Percentiles rank a stretch among this genome's conserved stretches.
These are phyloP conservation scores for Hemicrepidius hirtus DNA, from an alignment of 2,888 invertebrate species.

Conservation along the genomic window DNA sequence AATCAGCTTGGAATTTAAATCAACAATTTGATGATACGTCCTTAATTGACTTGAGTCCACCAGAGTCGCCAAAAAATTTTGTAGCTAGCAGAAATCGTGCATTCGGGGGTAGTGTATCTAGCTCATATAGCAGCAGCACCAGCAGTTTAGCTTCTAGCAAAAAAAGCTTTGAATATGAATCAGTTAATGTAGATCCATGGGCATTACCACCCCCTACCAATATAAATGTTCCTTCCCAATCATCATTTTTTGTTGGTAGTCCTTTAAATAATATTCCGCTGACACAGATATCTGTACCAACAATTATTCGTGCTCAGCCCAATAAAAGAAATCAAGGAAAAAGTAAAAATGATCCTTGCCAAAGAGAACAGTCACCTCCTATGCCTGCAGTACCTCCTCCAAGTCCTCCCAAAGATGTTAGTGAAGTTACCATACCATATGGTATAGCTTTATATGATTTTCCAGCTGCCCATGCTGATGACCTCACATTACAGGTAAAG, in stretches of 20 bases:
- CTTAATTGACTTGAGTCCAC: constrained; percentile 74
- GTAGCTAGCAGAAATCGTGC: constrained; percentile 66
- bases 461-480: constrained; percentile 82
- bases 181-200: constrained; percentile 71
- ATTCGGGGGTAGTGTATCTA: constrained; percentile 69
- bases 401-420: constrained; percentile 78
- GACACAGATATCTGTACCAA: constrained; percentile 72
- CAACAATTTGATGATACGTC: constrained; percentile 68
- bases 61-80: constrained; percentile 67
- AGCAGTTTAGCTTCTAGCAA: constrained; percentile 81
- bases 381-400: constrained; percentile 89
- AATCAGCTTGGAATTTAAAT: constrained; percentile 66
- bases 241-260: constrained; percentile 40
- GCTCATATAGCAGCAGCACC: constrained; percentile 70
- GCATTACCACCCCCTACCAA: constrained; percentile 10
- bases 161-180: constrained; percentile 85
- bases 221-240: constrained; percentile 38
- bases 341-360: constrained; percentile 65
- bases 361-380: constrained; percentile 78
- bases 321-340: constrained; percentile 45
- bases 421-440: constrained; percentile 75
- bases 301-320: constrained; percentile 83
- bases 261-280: background rate
- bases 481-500: constrained; percentile 87
- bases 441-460: constrained; percentile 89